Evolutionary conservation across 23 tunicate species (phyloP), one percentile per base, ranked within the genome.

Genomic region (Trididemnum miniatum): DNA sequence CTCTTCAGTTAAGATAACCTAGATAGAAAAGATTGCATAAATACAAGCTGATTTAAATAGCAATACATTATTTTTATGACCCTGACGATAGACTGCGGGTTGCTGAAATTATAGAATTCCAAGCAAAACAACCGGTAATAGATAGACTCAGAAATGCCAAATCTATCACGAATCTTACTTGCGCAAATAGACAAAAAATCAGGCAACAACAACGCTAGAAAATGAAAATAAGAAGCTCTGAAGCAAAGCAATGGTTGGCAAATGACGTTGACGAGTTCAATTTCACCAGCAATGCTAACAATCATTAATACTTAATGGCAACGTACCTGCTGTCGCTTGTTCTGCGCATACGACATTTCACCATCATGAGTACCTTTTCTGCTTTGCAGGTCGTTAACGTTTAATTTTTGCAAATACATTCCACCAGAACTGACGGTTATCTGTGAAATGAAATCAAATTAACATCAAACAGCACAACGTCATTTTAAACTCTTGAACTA

Each of bases 341-440:
- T 76, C 20, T 89, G 94, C n/a, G 99, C 99, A 63, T 95, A 95
- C n/a, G 86, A 90, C 77, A 85, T 65, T 31, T 82, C 87, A 0
- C 95, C 95, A 34, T 80, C 88, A 54, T 83, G 89, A 1, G 74
- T 77, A 75, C 80, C 84, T 20, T 82, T 69, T 40, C 54, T 72
- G 0, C 35, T 76, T 66, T 95, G 95, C 33, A 95, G 23, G 37
- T 95, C 86, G 18, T 77, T 71, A 1, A 79, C 63, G 52, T 95
- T 86, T 2, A 95, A 66, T 52, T 89, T 89, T 62, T 89, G 95
- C 27, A 73, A 66, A 72, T 95, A 95, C 99, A 95, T 95, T 30
- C 99, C 99, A 2, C 99, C 99, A 1, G 95, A 89, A 31, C 91
- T 89, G 0, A 95, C 99, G 0, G 99, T 95, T 5, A 92, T 92